phyloP scores from a whole-genome alignment of 2,113 vertebrate species.

The Chaetura pelagica region DNA sequence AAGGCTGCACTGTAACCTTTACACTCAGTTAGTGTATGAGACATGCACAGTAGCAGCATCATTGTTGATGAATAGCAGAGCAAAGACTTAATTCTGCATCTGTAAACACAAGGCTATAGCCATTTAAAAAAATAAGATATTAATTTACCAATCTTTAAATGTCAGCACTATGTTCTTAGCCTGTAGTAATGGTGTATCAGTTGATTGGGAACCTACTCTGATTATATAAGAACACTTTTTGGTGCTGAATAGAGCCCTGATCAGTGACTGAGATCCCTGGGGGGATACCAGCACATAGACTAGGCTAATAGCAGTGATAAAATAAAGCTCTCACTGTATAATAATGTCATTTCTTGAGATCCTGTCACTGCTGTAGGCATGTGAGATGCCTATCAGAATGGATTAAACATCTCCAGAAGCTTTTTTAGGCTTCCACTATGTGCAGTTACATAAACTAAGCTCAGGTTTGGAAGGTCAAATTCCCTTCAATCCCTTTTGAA shows the following conservation, averaged over 20 bases:
- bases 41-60: constrained; percentile 46
- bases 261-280: neutral
- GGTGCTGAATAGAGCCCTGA: neutral
- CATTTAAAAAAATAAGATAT: constrained; percentile 66
- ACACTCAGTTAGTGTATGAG: constrained; percentile 60
- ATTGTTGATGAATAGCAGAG: constrained; percentile 31
- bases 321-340: constrained; percentile 4
- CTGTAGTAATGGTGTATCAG: constrained; percentile 9
- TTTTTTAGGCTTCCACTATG: neutral
- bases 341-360: constrained; percentile 29
- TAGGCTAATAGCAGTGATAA: constrained; percentile 26
- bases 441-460: neutral
- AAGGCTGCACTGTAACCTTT: constrained; percentile 63
- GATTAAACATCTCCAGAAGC: neutral
- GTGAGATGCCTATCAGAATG: neutral
- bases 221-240: neutral
- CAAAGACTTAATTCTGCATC: constrained; percentile 48
- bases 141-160: constrained; percentile 70
- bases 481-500: neutral
- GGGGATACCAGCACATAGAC: neutral
- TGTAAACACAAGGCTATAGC: constrained; percentile 45
- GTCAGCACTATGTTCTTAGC: constrained; percentile 56
- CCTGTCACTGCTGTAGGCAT: neutral
- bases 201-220: constrained; percentile 9
- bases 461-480: neutral